Percentiles rank a stretch among this genome's conserved stretches.
Conservation (phyloP, 2,888 invertebrate genomes). For the Brachyptera putata region DNA sequence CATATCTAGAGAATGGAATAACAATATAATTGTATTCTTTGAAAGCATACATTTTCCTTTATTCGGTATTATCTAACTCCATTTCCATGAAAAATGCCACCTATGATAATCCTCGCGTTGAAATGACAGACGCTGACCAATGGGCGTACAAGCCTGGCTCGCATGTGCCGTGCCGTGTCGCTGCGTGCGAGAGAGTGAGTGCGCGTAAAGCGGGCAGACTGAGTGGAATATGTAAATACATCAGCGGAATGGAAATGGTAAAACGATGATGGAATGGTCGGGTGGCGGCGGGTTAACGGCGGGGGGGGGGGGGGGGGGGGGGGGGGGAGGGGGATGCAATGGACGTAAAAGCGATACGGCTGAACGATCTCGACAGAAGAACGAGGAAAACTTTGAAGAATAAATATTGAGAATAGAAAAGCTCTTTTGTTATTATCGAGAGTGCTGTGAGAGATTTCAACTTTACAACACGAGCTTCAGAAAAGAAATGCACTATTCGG, state of each 20-base stretch:
- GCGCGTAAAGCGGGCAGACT: neutral
- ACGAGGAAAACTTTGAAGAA: conserved; percentile 16
- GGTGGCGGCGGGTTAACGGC: too few species aligned
- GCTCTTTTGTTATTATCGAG: conserved; percentile 8
- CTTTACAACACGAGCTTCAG: too few species aligned
- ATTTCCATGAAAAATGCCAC: too few species aligned
- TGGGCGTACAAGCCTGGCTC: too few species aligned
- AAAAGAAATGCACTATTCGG: neutral
- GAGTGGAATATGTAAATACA: conserved; percentile 19
- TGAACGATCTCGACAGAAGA: conserved; percentile 20
- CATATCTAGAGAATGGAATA: too few species aligned
- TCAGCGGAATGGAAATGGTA: conserved; percentile 18
- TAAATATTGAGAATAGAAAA: conserved; percentile 22
- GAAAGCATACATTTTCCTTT: too few species aligned
- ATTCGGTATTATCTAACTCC: too few species aligned
- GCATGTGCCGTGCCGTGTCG: too few species aligned
- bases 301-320: conserved; percentile 13
- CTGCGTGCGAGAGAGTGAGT: neutral
- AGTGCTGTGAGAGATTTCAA: too few species aligned
- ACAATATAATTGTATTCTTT: too few species aligned
- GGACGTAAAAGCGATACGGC: conserved; percentile 11
- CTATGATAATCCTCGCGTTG: too few species aligned
- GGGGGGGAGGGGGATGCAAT: conserved; percentile 11
- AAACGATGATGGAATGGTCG: conserved; percentile 15
- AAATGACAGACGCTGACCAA: too few species aligned